Percentiles rank a stretch among this genome's conserved stretches.
Evolutionary conservation across 2,888 invertebrate species (phyloP).

Genomic region (Acleris holmiana): DNA sequence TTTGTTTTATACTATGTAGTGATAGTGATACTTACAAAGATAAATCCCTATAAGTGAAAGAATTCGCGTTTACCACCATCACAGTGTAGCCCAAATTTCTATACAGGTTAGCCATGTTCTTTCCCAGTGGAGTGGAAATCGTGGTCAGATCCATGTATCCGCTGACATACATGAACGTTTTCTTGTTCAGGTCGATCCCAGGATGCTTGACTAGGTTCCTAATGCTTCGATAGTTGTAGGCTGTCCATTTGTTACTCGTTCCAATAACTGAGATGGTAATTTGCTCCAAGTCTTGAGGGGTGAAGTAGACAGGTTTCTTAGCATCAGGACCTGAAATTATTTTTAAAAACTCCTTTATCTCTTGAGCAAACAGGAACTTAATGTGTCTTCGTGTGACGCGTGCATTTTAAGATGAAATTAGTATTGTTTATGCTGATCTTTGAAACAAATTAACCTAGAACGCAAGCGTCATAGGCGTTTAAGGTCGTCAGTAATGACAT

Average conservation of each 20-base stretch:
- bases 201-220: constrained; percentile 21
- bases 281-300: constrained; percentile 1
- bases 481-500: too few relatives aligned
- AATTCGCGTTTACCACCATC: constrained; percentile 21
- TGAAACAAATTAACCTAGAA: too few relatives aligned
- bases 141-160: constrained; percentile 36
- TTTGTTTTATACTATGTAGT: too few relatives aligned
- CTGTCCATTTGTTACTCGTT: background rate
- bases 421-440: too few relatives aligned
- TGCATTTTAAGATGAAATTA: too few relatives aligned
- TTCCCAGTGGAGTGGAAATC: background rate
- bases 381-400: too few relatives aligned
- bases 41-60: background rate
- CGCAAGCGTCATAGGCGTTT: too few relatives aligned
- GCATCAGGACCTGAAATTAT: constrained; percentile 29
- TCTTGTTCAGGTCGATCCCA: constrained; percentile 19
- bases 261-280: constrained; percentile 16
- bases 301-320: constrained; percentile 9
- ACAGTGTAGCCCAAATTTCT: constrained; percentile 37
- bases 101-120: constrained; percentile 4
- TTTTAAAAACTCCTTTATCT: too few relatives aligned
- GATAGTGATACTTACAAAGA: background rate
- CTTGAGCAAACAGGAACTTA: too few relatives aligned
- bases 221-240: constrained; percentile 10
- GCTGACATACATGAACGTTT: constrained; percentile 31